Base-by-base conservation (phyloP, 1,140 invertebrate species). In the Marisa cornuarietis region DNA sequence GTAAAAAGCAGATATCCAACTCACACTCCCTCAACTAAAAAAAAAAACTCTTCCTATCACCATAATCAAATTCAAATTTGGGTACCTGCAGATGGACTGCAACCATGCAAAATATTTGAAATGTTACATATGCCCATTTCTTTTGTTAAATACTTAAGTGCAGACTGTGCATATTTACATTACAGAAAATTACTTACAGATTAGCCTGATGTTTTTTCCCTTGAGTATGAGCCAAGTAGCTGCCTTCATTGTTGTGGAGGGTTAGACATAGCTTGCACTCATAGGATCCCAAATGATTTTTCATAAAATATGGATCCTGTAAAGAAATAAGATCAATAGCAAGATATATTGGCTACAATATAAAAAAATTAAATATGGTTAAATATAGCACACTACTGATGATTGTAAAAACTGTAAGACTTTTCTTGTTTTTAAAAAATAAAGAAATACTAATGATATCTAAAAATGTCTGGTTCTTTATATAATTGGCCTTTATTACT, bases 151-250 rank as follows among this genome's bases (percentile, higher is more conserved):
- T 58, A 18, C 16, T 18, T 14, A 58, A 11, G 16, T 58, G 54
- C 54, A 58, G 54, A 18, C 54, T 58, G 16, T 58, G 54, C 16
- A 58, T 11, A 58, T 58, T 58, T 58, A 58, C 13, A 65, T 63
- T 22, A 66, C 31, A 42, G 2, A 42, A 42, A 16, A 31, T 62
- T 22, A 89, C 89, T 90, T 85, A 90, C 87, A 99, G 93, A 92
- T 99, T 99, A 0, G 97, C 96, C 91, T 99, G 99, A 96, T 99
- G 99, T 87, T 99, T 99, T 90, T 99, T 99, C n/a, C 99, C 99
- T 92, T 99, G 99, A 0, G 99, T 99, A 87, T 99, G 99, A 20
- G 99, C 98, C 85, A 99, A 93, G 89, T 99, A 99, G 89, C 97
- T 99, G 6, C 98, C 99, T 92, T 99, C 99, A 92, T 99, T 99